A percentile compares a stretch with the other conserved stretches of the same genome.
phyloP scores from a whole-genome alignment of 2,113 vertebrate genomes.

The Euleptes europaea region DNA sequence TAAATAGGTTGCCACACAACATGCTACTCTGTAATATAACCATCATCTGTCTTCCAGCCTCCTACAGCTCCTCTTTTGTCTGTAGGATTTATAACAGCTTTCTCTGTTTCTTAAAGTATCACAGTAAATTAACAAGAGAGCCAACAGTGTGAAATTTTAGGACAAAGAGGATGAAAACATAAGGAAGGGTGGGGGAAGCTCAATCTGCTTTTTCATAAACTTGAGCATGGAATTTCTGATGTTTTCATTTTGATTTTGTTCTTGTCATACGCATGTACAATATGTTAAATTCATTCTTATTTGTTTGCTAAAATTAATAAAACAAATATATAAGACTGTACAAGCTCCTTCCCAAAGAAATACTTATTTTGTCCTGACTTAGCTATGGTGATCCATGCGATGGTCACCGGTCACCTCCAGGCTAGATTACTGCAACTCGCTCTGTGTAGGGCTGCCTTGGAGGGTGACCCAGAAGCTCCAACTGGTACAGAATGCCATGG shows the following conservation, averaged over 20 bases:
- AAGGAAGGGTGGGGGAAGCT: too few species aligned
- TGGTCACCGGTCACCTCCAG: too few species aligned
- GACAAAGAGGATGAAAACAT: conserved; percentile 8
- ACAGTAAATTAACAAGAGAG: conserved; percentile 35
- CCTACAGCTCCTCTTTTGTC: neutral
- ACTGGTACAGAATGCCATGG: too few species aligned
- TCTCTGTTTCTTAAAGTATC: neutral
- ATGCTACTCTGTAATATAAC: conserved; percentile 21
- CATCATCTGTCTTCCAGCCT: conserved; percentile 38
- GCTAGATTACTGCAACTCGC: too few species aligned
- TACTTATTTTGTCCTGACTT: conserved; percentile 44
- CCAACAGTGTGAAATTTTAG: neutral
- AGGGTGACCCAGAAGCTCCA: too few species aligned
- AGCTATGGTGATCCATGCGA: too few species aligned
- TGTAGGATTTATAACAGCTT: conserved; percentile 37
- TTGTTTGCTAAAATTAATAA: neutral
- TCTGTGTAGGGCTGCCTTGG: too few species aligned
- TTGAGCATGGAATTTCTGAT: neutral
- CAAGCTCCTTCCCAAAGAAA: conserved; percentile 7
- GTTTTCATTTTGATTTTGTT: neutral
- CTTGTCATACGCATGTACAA: neutral
- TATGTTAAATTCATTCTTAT: neutral
- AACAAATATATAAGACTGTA: neutral
- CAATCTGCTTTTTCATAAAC: conserved; percentile 1
- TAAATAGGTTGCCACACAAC: conserved; percentile 30